phyloP scores from a whole-genome alignment of 2,888 invertebrate species.

The Mythimna lalbum region DNA sequence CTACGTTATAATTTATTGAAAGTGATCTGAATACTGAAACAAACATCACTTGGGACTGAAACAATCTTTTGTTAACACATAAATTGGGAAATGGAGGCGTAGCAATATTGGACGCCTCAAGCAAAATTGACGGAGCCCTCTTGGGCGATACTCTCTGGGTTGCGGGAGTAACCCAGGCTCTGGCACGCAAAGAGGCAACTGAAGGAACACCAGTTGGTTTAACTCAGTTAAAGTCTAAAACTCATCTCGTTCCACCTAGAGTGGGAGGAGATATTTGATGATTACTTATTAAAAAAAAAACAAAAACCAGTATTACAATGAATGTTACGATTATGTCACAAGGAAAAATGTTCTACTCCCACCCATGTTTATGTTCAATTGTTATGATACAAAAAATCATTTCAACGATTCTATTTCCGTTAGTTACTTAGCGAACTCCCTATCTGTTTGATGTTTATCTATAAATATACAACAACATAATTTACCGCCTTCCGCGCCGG shows the following conservation, averaged over 20 bases:
- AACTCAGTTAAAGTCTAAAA: no score
- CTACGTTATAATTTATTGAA: constrained; percentile 50
- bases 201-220: no score
- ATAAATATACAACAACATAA: constrained; percentile 33
- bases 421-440: constrained; percentile 15
- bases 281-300: no score
- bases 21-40: constrained; percentile 48
- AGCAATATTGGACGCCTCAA: not conserved
- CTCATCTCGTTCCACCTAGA: no score
- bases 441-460: constrained; percentile 40
- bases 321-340: constrained; percentile 11
- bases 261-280: no score
- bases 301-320: not conserved
- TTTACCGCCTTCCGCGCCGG: constrained; percentile 34
- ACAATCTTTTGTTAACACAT: not conserved
- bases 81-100: not conserved
- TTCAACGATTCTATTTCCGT: constrained; percentile 37
- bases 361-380: constrained; percentile 7
- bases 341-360: constrained; percentile 17
- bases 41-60: not conserved
- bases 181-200: no score
- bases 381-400: constrained; percentile 43
- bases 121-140: no score
- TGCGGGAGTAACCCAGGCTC: no score
- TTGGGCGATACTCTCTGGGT: no score